A percentile compares a stretch with the other conserved stretches of the same genome.
These are phyloP conservation scores for Scolopax bukidnonensis DNA, from an alignment of 2,797 vertebrate species.

Conservation along the genomic window DNA sequence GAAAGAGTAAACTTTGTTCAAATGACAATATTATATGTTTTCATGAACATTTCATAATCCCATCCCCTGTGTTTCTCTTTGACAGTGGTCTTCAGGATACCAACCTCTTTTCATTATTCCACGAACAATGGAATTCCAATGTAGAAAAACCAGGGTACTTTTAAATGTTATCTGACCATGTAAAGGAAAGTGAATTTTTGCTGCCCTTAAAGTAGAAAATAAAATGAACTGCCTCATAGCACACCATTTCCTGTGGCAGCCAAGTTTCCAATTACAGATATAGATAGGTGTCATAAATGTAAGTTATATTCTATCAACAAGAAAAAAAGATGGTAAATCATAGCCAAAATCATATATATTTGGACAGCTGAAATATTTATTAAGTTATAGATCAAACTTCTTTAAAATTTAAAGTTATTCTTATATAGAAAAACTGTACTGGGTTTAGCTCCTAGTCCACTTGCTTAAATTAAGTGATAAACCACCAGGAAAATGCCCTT, in stretches of 20 bases:
- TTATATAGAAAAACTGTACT: neutral
- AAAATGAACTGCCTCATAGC: neutral
- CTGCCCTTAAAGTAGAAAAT: neutral
- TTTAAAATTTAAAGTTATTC: neutral
- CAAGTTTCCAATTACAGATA: neutral
- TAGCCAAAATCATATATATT: neutral
- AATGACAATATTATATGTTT: neutral
- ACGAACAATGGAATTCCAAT: neutral
- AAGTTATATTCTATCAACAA: neutral
- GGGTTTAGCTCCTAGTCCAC: neutral
- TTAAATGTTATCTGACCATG: neutral
- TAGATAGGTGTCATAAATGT: neutral
- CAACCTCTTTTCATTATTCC: neutral
- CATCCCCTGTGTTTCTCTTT: neutral
- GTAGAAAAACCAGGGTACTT: neutral
- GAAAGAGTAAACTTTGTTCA: neutral
- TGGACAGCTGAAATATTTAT: neutral
- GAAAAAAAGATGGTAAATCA: neutral
- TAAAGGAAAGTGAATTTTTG: neutral
- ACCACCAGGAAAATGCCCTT: neutral
- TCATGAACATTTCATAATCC: neutral
- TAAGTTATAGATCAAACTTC: neutral
- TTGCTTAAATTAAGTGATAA: neutral
- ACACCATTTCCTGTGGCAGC: neutral
- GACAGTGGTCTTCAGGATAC: neutral